Percentiles rank a stretch among this genome's conserved stretches.
phyloP scores from a whole-genome alignment of 1,140 invertebrate species.

The Drosophila tani region DNA sequence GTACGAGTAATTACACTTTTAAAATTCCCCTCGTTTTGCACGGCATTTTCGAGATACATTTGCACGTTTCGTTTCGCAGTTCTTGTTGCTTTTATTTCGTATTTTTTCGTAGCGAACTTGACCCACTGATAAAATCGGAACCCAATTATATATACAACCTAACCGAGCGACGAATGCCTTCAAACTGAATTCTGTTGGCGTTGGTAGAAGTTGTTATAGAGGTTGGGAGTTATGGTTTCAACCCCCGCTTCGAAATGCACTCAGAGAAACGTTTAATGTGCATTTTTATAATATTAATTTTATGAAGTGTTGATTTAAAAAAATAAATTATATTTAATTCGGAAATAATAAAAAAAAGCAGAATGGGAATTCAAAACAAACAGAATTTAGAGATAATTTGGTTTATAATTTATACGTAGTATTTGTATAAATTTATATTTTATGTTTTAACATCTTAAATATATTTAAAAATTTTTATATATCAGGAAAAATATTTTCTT shows the following conservation, averaged over 20 bases:
- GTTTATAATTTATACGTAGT: too few species aligned
- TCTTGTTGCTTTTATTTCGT: conserved; percentile 38
- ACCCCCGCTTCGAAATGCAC: conserved; percentile 15
- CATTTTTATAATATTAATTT: too few species aligned
- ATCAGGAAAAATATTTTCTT: too few species aligned
- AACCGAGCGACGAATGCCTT: conserved; percentile 56
- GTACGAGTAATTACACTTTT: conserved; percentile 13
- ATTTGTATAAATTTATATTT: too few species aligned
- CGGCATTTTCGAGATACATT: conserved; percentile 44
- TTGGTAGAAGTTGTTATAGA: conserved; percentile 19
- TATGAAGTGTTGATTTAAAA: rapidly evolving
- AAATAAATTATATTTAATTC: not conserved
- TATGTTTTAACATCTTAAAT: too few species aligned
- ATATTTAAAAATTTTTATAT: too few species aligned
- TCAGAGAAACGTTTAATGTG: not conserved
- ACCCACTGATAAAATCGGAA: conserved; percentile 37
- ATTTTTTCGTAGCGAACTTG: conserved; percentile 29
- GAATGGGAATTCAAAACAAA: too few species aligned
- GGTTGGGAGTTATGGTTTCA: conserved; percentile 28
- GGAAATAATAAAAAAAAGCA: too few species aligned
- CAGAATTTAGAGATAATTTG: too few species aligned
- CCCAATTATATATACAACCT: conserved; percentile 67
- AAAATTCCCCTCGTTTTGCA: conserved; percentile 14
- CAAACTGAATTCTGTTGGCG: conserved; percentile 55
- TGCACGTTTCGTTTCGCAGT: conserved; percentile 22